These are phyloP conservation scores for Drosophila mimetica DNA, from an alignment of 2,888 invertebrate species.

Conservation along the genomic window DNA sequence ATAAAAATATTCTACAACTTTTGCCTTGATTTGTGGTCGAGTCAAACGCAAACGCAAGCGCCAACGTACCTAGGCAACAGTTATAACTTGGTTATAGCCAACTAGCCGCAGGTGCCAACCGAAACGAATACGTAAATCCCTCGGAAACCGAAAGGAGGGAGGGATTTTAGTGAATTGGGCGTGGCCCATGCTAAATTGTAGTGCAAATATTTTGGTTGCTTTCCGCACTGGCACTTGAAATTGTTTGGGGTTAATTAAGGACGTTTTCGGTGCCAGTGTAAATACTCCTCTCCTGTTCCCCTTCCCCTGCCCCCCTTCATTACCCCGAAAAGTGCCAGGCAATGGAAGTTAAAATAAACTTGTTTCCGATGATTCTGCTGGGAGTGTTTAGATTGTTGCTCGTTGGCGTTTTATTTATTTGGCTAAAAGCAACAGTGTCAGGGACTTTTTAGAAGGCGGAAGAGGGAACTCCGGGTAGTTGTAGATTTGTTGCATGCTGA, in stretches of 20 bases:
- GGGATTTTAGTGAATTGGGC: neutral
- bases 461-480: neutral
- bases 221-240: conserved; percentile 54
- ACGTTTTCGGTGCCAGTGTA: conserved; percentile 50
- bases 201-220: conserved; percentile 70
- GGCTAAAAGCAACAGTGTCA: conserved; percentile 36
- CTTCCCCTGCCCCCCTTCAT: conserved; percentile 5
- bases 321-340: conserved; percentile 6
- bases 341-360: conserved; percentile 53
- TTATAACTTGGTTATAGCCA: conserved; percentile 26
- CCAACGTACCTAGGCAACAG: conserved; percentile 57
- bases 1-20: conserved; percentile 56
- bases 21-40: conserved; percentile 68
- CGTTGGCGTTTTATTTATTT: conserved; percentile 49
- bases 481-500: neutral
- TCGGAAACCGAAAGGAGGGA: neutral
- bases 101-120: conserved; percentile 44
- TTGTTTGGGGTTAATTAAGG: conserved; percentile 67
- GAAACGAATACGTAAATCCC: conserved; percentile 28
- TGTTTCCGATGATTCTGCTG: conserved; percentile 37
- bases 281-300: conserved; percentile 31
- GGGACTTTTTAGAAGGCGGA: neutral
- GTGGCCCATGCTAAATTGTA: conserved; percentile 56
- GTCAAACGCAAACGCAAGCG: conserved; percentile 70
- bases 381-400: conserved; percentile 28